A percentile compares a stretch with the other conserved stretches of the same genome.
These are phyloP conservation scores for Myotis pilosus DNA, from an alignment of 2,797 vertebrate species.

Conservation along the genomic window DNA sequence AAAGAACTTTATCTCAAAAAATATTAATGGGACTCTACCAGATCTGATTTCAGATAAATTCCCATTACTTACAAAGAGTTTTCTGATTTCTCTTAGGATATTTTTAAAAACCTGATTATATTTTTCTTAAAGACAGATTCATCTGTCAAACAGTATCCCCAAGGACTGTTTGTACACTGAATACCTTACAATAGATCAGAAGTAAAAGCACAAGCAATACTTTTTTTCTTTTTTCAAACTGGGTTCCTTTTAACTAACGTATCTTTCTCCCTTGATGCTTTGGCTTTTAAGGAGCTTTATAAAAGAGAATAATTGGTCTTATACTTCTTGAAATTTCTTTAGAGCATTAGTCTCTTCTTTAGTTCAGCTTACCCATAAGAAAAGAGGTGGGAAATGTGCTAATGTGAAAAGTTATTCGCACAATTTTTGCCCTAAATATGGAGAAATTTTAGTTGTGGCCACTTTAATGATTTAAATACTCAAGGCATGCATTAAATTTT, in stretches of 20 bases:
- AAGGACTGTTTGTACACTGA: slow-evolving; percentile 26
- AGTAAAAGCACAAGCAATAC: background rate
- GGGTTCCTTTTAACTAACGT: slow-evolving; percentile 7
- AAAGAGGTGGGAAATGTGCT: background rate
- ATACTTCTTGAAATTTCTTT: background rate
- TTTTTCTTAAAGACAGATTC: slow-evolving; percentile 56
- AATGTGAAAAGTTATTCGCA: background rate
- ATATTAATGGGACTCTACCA: slow-evolving; percentile 58
- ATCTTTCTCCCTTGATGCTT: background rate
- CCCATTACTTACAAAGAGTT: slow-evolving; percentile 27
- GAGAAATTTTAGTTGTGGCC: background rate
- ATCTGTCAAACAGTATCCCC: slow-evolving; percentile 60
- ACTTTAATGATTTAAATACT: background rate
- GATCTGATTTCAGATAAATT: slow-evolving; percentile 72
- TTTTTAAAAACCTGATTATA: slow-evolving; percentile 59
- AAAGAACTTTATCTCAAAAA: slow-evolving; percentile 62
- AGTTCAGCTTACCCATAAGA: background rate
- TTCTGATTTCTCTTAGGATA: slow-evolving; percentile 51
- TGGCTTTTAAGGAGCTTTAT: background rate
- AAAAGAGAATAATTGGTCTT: background rate
- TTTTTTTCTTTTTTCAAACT: background rate
- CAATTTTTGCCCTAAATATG: background rate
- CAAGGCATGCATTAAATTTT: background rate
- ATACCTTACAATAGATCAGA: slow-evolving; percentile 52
- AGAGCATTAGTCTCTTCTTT: background rate